Base-by-base conservation (phyloP, 2,797 vertebrate genomes). In the Neosilurus mollespiculum region DNA sequence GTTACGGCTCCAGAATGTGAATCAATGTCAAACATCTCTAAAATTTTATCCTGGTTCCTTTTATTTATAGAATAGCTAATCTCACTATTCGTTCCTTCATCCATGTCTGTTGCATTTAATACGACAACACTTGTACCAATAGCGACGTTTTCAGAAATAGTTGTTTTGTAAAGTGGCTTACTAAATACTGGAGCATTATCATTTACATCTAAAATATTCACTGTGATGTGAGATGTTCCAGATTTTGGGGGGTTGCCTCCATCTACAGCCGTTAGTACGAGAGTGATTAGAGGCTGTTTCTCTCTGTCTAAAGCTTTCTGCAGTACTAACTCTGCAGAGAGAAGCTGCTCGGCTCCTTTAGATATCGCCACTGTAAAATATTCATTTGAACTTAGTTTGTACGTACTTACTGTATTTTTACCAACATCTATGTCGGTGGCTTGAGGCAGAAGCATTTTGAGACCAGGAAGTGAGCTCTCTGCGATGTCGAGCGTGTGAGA, bases 131-230 rank as follows among this genome's bases (percentile, higher is more conserved):
- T 81, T 0, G 86, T 88, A 0, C 92, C 92, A 8, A 7, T 0
- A 0, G 83, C 6, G 0, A 82, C 0, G 54, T 93, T 94, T 85
- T 94, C 93, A 3, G 34, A 1, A 8, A 93, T 20, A 0, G 71
- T 0, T 2, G 90, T 85, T 89, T 94, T 94, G 78, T 94, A 95
- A 2, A 94, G 61, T 0, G 89, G 0, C 2, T 85, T 89, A n/a
- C 84, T 91, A 71, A 94, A 95, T 12, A 90, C 5, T 0, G 94
- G 94, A 11, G 89, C 24, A 58, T 95, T 94, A 51, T 95, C 94
- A 49, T 95, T 95, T 0, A 0, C 86, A 2, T 94, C 94, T 0
- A 93, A 10, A 0, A 93, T 86, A 83, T 90, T 84, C 9, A 94
- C 75, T 0, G 88, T 30, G 0, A 94, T 92, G 0, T 86, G 58